Evolutionary conservation across 2,888 invertebrate species (phyloP).

Genomic region (Dynastes hyllus): DNA sequence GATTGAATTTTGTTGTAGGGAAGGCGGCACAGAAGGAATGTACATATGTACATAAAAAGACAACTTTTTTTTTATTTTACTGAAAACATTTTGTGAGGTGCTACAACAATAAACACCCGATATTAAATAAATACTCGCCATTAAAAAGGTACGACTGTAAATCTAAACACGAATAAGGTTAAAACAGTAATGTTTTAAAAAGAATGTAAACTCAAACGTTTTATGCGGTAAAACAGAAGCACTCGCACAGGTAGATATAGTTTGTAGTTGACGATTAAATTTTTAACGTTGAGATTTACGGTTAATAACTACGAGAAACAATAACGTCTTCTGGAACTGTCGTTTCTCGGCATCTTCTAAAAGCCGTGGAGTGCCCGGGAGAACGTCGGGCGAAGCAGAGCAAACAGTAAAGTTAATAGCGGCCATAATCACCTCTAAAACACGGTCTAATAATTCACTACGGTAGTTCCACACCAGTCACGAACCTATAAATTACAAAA

Average conservation of each 20-base stretch:
- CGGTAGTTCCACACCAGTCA: conserved; percentile 60
- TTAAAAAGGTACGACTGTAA: not conserved
- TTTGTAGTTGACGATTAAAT: conserved; percentile 26
- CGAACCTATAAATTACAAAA: conserved; percentile 67
- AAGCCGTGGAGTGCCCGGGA: conserved; percentile 7
- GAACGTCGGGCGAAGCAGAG: conserved; percentile 31
- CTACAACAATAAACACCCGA: no score
- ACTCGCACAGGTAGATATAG: not conserved
- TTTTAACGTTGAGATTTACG: conserved; percentile 32
- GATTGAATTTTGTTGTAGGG: no score
- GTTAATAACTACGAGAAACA: conserved; percentile 34
- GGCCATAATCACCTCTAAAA: conserved; percentile 62
- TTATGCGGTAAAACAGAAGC: no score
- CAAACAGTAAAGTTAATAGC: conserved; percentile 60
- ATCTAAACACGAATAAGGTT: conserved; percentile 5
- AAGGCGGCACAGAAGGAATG: no score
- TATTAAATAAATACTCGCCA: no score
- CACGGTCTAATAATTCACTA: conserved; percentile 63
- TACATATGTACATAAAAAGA: no score
- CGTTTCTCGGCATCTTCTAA: not conserved
- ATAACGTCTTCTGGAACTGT: conserved; percentile 21
- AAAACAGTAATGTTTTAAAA: conserved; percentile 1
- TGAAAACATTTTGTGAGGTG: no score
- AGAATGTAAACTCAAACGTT: no score
- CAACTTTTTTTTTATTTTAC: no score